Base-by-base conservation (phyloP, 1,140 invertebrate genomes). In the Listronotus oregonensis region DNA sequence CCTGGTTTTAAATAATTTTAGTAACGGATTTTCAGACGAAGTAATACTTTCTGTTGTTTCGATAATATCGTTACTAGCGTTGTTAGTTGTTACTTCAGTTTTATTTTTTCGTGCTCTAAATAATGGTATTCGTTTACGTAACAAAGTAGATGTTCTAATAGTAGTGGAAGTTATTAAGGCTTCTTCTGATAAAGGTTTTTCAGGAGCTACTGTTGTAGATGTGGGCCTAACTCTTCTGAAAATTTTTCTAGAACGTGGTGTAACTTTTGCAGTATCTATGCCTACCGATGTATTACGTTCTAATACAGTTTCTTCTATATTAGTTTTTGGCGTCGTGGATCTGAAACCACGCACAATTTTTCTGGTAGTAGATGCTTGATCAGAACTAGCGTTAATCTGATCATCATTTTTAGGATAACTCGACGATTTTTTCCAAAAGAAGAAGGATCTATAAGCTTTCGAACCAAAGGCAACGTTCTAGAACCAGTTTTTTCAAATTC, bases 191-290 rank as follows among this genome's bases (percentile, higher is more conserved):
- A 21, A 11, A 4, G 46, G 10, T 9, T 15, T 21, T 57, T 14
- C 54, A 32, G 34, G 14, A 12, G 12, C 49, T 14, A 34, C 17
- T 50, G 60, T 55, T 27, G 14, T 34, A 0, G 67, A 56, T 12
- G 56, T 69, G 7, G 72, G 64, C 64, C 73, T 71, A 11, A 75
- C 67, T 51, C 71, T 67, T 50, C 69, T 70, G 6, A 72, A 66
- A 21, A 75, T 47, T 66, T 72, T 73, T 57, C 72, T 68, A 15
- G 49, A 59, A 50, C 72, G 49, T 50, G 60, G 43, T 11, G 44
- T 50, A 9, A 32, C 4, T 31, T 32, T 52, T 7, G 40, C 15
- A n/a, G 14, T 39, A 27, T 56, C 32, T n/a, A 15, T 2, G 6
- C 10, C 7, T 9, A 27, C 27, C 8, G 37, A 6, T 39, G 17